Evolutionary conservation across 2,113 vertebrate species (phyloP), one percentile per base, ranked within the genome.

Genomic region (Saimiri boliviensis): DNA sequence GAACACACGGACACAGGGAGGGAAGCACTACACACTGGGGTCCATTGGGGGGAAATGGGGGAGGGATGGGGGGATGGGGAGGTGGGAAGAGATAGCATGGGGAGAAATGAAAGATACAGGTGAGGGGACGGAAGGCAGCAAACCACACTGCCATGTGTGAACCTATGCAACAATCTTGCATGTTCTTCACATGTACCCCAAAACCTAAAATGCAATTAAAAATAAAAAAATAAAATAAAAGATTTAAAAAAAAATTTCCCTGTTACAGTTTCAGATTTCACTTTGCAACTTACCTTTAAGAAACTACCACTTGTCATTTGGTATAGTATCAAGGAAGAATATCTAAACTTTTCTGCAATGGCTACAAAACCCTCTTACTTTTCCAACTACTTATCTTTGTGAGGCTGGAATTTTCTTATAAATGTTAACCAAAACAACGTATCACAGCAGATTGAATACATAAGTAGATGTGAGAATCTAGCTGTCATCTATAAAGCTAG

Each of bases 201-300:
- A n/a, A n/a, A n/a, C n/a, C n/a, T n/a, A n/a, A n/a, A n/a, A n/a
- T n/a, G n/a, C n/a, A n/a, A n/a, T n/a, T n/a, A n/a, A n/a, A n/a
- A n/a, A n/a, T n/a, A n/a, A n/a, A n/a, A n/a, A n/a, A n/a, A n/a
- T n/a, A n/a, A n/a, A n/a, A n/a, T n/a, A n/a, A n/a, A n/a, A n/a
- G n/a, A n/a, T n/a, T n/a, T n/a, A n/a, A n/a, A n/a, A n/a, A n/a
- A 42, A 42, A 89, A 85, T 49, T 54, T 77, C 32, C 10, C 54
- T 89, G 70, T 20, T 93, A 85, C 0, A 85, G n/a, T 37, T 93
- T 93, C 52, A 89, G 40, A 71, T 93, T 88, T 76, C 68, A 76
- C 45, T 68, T 27, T 82, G 13, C 37, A 49, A 56, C 37, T 87
- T 21, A 49, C 17, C 11, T 73, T 80, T 42, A 93, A 95, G 86